phyloP scores from a whole-genome alignment of 2,888 invertebrate genomes.

The Phania funesta region DNA sequence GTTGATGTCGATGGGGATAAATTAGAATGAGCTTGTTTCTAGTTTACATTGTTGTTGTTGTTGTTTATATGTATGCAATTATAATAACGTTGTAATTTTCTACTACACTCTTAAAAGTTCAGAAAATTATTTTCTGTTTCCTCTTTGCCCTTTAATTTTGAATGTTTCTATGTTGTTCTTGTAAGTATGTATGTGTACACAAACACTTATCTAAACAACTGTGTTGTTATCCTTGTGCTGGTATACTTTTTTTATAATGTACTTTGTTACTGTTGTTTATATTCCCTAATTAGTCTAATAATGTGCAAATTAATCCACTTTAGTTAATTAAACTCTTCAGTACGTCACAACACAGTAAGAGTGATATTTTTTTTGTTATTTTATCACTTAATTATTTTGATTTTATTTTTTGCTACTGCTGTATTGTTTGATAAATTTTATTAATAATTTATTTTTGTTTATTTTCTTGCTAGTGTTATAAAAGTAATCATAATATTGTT shows the following conservation, averaged over 20 bases:
- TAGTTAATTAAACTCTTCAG: conserved; percentile 76
- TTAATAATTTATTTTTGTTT: no score
- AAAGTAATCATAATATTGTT: no score
- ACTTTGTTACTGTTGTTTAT: conserved; percentile 68
- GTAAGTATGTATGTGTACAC: not conserved
- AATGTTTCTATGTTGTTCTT: not conserved
- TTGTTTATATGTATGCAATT: conserved; percentile 26
- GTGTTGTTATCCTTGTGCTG: not conserved
- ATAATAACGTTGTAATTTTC: conserved; percentile 18
- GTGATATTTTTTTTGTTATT: conserved; percentile 1
- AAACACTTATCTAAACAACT: conserved; percentile 3
- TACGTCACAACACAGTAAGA: conserved; percentile 49
- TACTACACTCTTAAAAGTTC: not conserved
- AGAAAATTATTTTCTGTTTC: conserved; percentile 2
- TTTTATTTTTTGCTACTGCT: not conserved
- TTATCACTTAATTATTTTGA: not conserved
- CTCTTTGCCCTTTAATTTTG: no score
- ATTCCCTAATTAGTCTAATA: conserved; percentile 79
- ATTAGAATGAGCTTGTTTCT: conserved; percentile 14
- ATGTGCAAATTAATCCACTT: conserved; percentile 79
- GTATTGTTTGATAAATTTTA: no score
- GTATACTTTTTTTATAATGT: conserved; percentile 8
- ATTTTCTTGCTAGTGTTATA: no score
- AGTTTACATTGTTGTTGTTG: conserved; percentile 20
- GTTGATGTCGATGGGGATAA: conserved; percentile 1